Base-by-base conservation (phyloP, 2,888 invertebrate species). In the Serrognathus titanus region DNA sequence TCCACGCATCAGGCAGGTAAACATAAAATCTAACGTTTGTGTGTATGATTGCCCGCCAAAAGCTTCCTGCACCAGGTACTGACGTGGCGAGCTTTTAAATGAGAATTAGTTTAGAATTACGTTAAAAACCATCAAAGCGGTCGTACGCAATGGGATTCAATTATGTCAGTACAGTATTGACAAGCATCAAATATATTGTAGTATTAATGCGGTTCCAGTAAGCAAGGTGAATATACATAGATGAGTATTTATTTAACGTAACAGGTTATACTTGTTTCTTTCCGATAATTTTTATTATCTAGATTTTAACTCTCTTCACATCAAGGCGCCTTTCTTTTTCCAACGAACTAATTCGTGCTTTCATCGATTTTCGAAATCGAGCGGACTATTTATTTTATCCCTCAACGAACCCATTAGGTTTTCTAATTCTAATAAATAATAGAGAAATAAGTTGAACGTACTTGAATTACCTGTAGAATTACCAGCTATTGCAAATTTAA, bases 11-110 rank as follows among this genome's bases (percentile, higher is more conserved):
- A 69, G 69, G 70, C 70, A 71, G 61, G 59, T 53, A 61, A 59
- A 54, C 58, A 48, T 55, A 46, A 48, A 36, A 52, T 68, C 59
- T 66, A 69, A 68, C 70, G 71, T 69, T 66, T 66, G 59, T 59
- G 68, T 68, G 65, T 70, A 3, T 16, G 67, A 67, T 69, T 71
- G 69, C 71, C 71, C 67, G 68, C 70, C 73, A 71, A 72, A 72
- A 72, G 71, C 71, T 72, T 73, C 71, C 71, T 69, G 60, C 55
- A 61, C 70, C 72, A 73, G 71, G 72, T 72, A 74, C 72, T 71
- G 72, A 70, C 71, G 71, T 69, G 66, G 66, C 55, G 55, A 50
- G 56, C 24, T 31, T 31, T 31, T 7, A 31, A 31, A 31, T 31
- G 24, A 31, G 24, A 31, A 31, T 31, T 2, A 31, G 1, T 31